Percentiles rank a stretch among this genome's conserved stretches.
Conservation (phyloP, 2,888 invertebrate genomes). For the Neoitamus cyanurus region DNA sequence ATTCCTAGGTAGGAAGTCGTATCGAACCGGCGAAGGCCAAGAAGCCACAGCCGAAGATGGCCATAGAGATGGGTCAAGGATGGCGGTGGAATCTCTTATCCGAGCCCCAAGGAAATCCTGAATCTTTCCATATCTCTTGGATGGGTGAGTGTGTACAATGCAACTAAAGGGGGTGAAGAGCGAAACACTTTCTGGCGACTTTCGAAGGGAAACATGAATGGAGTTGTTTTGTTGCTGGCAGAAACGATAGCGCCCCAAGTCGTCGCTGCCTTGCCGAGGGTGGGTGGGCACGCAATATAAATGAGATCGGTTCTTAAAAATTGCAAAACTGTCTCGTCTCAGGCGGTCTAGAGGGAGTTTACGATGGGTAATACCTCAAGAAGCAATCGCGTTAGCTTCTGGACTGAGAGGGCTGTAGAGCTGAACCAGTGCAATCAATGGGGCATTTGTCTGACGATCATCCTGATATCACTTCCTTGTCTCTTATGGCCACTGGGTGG, state of each 20-base stretch:
- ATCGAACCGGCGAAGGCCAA: slow-evolving; percentile 6
- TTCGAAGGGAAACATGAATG: slow-evolving; percentile 30
- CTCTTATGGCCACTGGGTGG: not conserved
- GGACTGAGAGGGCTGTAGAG: not conserved
- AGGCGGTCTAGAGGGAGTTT: not conserved
- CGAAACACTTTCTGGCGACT: slow-evolving; percentile 43
- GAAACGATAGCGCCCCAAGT: slow-evolving; percentile 3
- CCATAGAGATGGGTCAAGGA: slow-evolving; percentile 26
- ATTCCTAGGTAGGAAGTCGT: not conserved
- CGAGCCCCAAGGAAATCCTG: slow-evolving; percentile 16
- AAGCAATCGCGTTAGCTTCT: not conserved
- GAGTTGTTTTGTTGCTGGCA: slow-evolving; percentile 11
- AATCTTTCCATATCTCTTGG: not conserved
- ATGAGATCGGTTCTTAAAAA: slow-evolving; percentile 39
- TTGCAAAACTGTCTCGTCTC: slow-evolving; percentile 23
- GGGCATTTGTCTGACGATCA: slow-evolving; percentile 37
- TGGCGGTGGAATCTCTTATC: not conserved
- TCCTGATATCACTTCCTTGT: slow-evolving; percentile 30
- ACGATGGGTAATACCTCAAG: slow-evolving; percentile 13
- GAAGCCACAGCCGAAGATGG: slow-evolving; percentile 26
- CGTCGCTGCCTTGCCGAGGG: not conserved
- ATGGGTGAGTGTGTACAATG: not conserved
- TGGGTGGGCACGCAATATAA: not conserved
- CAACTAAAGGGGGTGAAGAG: not conserved
- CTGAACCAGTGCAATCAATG: slow-evolving; percentile 26